Percentiles rank a stretch among this genome's conserved stretches.
Conservation (phyloP, 2,113 vertebrate species). For the Lepus americanus region DNA sequence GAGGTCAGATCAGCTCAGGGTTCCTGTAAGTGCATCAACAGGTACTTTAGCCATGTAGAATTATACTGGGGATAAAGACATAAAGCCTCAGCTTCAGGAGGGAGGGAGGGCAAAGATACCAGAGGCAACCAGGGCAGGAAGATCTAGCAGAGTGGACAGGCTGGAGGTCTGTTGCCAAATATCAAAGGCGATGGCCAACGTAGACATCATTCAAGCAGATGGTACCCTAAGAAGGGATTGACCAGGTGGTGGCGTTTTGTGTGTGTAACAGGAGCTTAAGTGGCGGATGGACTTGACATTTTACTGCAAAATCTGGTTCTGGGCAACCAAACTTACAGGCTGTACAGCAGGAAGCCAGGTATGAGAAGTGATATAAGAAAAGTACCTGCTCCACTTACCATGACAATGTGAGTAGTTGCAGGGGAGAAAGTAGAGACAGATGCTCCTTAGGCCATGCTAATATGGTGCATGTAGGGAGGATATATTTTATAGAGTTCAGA, state of each 20-base stretch:
- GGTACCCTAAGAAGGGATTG: neutral
- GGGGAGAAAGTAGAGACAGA: neutral
- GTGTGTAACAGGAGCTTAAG: neutral
- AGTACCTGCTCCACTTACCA: neutral
- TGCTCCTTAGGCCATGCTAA: neutral
- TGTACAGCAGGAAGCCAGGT: neutral
- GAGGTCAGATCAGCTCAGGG: neutral
- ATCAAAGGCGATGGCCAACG: neutral
- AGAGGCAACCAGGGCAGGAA: neutral
- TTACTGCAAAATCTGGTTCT: neutral
- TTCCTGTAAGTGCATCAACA: neutral
- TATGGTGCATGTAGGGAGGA: neutral
- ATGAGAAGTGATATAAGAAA: neutral
- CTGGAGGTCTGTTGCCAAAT: neutral
- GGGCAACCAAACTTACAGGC: neutral
- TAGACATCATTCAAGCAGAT: neutral
- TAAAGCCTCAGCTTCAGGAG: neutral
- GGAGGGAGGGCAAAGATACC: neutral
- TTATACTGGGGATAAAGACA: neutral
- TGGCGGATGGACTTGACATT: neutral
- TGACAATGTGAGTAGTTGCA: neutral
- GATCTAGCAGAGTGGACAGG: neutral
- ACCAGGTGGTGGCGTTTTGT: neutral
- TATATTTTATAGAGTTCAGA: neutral
- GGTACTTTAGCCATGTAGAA: neutral